These are phyloP conservation scores for Dysidea cf. avara DNA, from an alignment of 37 sponge, comb jelly and placozoan species.

Conservation along the genomic window DNA sequence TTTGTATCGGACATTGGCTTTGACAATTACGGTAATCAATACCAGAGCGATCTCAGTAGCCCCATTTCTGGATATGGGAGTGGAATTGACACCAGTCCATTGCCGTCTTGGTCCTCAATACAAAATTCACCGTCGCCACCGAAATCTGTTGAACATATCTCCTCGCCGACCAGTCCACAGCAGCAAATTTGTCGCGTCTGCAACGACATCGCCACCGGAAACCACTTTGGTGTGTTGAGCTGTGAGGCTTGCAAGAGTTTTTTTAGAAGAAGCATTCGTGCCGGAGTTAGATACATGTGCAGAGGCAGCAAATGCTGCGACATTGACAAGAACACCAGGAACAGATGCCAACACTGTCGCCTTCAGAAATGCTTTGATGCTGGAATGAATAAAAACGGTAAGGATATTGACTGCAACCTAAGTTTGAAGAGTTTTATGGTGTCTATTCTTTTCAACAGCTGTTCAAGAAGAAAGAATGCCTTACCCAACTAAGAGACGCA, in stretches of 20 bases:
- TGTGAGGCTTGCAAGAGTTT: conserved; percentile 98
- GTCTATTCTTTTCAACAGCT: conserved; percentile 56
- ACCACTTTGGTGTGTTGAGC: conserved; percentile 91
- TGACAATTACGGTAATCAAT: too few species aligned
- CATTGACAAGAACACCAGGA: conserved; percentile 92
- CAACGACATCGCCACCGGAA: conserved; percentile 90
- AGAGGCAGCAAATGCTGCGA: conserved; percentile 77
- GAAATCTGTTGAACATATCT: too few species aligned
- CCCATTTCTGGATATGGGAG: too few species aligned
- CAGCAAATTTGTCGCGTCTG: conserved; percentile 82
- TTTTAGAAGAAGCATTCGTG: conserved; percentile 88
- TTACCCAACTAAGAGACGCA: background rate
- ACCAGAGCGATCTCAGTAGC: too few species aligned
- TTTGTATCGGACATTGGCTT: too few species aligned
- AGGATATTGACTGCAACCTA: background rate
- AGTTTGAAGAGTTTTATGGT: background rate
- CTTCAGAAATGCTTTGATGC: conserved; percentile 83
- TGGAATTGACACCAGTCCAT: too few species aligned
- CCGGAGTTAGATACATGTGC: conserved; percentile 80
- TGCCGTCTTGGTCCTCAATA: too few species aligned
- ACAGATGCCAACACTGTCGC: conserved; percentile 93
- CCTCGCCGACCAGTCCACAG: conserved; percentile 12
- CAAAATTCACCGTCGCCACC: too few species aligned
- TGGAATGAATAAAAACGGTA: conserved; percentile 97
- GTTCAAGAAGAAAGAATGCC: conserved; percentile 90